A percentile compares a stretch with the other conserved stretches of the same genome.
These are phyloP conservation scores for Caenorhabditis inopinata DNA, from an alignment of 1,140 invertebrate species.

Conservation along the genomic window DNA sequence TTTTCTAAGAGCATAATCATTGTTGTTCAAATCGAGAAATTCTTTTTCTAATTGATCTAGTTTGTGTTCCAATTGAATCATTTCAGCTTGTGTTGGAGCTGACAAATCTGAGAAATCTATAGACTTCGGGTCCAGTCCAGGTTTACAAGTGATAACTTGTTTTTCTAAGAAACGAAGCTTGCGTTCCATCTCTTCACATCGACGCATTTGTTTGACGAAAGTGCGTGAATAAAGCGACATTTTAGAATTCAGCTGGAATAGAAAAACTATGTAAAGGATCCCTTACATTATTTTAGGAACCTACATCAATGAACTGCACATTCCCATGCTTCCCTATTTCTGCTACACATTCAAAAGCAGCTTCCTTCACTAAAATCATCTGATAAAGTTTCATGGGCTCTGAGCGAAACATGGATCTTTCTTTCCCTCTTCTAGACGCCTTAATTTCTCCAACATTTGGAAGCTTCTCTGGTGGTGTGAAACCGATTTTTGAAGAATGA, in stretches of 20 bases:
- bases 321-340: conserved; percentile 82
- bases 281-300: too few species aligned
- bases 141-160: conserved; percentile 61
- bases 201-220: conserved; percentile 82
- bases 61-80: conserved; percentile 58
- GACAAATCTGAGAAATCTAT: conserved; percentile 53
- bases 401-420: conserved; percentile 76
- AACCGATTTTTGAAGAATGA: not conserved
- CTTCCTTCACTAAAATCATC: conserved; percentile 83
- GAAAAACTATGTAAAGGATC: not conserved
- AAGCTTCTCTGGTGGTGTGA: not conserved
- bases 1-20: conserved; percentile 26
- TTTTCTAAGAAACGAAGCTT: conserved; percentile 72
- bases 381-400: conserved; percentile 84
- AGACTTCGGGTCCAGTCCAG: conserved; percentile 53
- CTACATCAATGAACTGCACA: conserved; percentile 86
- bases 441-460: not conserved
- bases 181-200: conserved; percentile 87
- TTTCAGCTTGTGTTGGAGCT: conserved; percentile 60
- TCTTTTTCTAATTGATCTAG: conserved; percentile 60
- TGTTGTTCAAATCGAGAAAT: conserved; percentile 56
- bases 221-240: conserved; percentile 86
- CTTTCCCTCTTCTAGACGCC: not conserved
- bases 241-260: conserved; percentile 72
- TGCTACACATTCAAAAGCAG: conserved; percentile 83